A percentile compares a stretch with the other conserved stretches of the same genome.
phyloP scores from a whole-genome alignment of 1,140 invertebrate genomes.

The Dermatophagoides farinae region DNA sequence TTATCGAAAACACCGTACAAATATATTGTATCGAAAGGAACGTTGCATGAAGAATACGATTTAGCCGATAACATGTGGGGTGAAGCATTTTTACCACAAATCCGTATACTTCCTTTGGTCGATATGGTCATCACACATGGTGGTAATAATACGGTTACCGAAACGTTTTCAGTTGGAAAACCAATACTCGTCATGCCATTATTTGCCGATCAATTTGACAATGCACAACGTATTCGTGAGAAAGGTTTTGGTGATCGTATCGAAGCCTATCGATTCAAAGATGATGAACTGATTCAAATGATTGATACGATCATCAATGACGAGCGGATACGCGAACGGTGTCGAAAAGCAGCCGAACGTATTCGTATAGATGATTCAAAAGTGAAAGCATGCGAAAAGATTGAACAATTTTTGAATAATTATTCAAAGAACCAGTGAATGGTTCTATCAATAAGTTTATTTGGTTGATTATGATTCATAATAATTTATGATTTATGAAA shows the following conservation, averaged over 20 bases:
- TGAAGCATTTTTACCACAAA: conserved; percentile 5
- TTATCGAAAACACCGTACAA: background rate
- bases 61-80: conserved; percentile 18
- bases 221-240: conserved; percentile 14
- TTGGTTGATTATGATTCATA: too few species aligned
- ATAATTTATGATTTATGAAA: too few species aligned
- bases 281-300: conserved; percentile 10
- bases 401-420: background rate
- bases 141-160: conserved; percentile 11
- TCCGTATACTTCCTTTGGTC: conserved; percentile 1
- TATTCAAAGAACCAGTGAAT: too few species aligned
- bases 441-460: too few species aligned
- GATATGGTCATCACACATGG: conserved; percentile 16
- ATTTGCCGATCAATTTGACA: conserved; percentile 15
- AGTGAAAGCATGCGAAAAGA: background rate
- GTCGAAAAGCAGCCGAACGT: background rate
- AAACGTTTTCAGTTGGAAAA: conserved; percentile 9
- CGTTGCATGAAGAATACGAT: background rate
- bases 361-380: background rate
- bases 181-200: conserved; percentile 13
- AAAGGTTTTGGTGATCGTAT: conserved; percentile 9
- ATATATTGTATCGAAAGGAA: conserved; percentile 13
- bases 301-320: conserved; percentile 13
- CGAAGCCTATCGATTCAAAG: conserved; percentile 1
- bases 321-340: background rate